Evolutionary conservation across 2,888 invertebrate species (phyloP), one percentile per base, ranked within the genome.

Genomic region (Argyra leucocephala): DNA sequence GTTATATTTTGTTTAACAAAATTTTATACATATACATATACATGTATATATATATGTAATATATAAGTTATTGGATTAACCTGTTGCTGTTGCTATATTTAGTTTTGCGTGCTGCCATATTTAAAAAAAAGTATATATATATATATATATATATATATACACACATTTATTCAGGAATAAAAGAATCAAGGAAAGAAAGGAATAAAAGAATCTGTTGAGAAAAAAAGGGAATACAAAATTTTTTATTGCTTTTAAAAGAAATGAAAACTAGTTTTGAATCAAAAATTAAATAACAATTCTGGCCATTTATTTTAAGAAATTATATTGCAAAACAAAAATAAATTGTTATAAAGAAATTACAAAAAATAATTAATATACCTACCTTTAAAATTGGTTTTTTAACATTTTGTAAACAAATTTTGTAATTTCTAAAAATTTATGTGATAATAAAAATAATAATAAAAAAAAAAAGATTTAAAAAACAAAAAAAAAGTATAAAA

Each of bases 81-180:
- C 48, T 48, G 48, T 48, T 48, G 48, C 48, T 48, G 48, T 48
- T 48, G 48, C 48, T 48, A 48, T 48, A 48, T 48, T 48, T 31
- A 31, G 31, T 48, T 48, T 48, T 18, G n/a, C 15, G 15, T 48
- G 48, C 48, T 48, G 48, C 48, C 48, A 48, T 48, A 48, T 48
- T 48, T 48, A 48, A 48, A 48, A 48, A 31, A 31, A 4, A 31
- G n/a, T 12, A 31, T 31, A 48, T 48, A 2, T 48, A 48, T 15
- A n/a, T 48, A 48, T 48, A 18, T 48, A 18, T 15, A 37, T 48
- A n/a, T 48, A 48, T 9, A 48, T 18, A 48, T 48, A 48, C 18
- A 48, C 18, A 48, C 48, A 48, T 48, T 12, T 48, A 2, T 9
- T 18, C 48, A 48, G 5, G 18, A 31, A 31, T 48, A 31, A 48